Base-by-base conservation (phyloP, 2,113 vertebrate genomes). In the Amia ocellicauda region DNA sequence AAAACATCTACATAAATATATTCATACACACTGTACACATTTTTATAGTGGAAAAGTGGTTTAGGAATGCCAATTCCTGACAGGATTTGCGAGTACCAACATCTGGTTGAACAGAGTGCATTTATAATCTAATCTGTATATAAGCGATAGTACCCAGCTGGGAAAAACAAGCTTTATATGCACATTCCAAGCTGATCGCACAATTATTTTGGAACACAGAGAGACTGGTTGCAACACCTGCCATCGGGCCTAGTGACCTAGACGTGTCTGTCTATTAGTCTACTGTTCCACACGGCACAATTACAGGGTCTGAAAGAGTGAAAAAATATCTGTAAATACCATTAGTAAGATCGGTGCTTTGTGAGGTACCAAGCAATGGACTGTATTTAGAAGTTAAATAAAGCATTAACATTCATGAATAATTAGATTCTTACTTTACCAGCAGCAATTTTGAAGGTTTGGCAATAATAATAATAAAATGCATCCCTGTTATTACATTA, bases 101-200 rank as follows among this genome's bases (percentile, higher is more conserved):
- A 71, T 74, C 73, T 78, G 72, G 67, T 58, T 63, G 63, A 75
- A 68, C 60, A 66, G 63, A 64, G 56, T 53, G 58, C 58, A 23
- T 69, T 56, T 61, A 54, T 51, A 61, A 43, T 28, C 49, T 79
- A 83, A 80, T 84, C 80, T 71, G 70, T 60, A 43, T 62, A 66
- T 82, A 77, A 82, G 61, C 76, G 23, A 27, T 40, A 74, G 72
- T 67, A 73, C 67, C 68, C 79, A 78, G 69, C 74, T 69, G 72
- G 72, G 74, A 31, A 55, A 79, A 78, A 78, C 62, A 59, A 69
- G 73, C 56, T 74, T 41, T 68, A 58, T 75, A 58, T 60, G 77
- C 81, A 82, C 81, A 88, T 86, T 86, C 80, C 80, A 72, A 70
- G 77, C 64, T 70, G 64, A 75, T 62, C 63, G 72, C 58, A 73